Conservation (phyloP, 2,888 invertebrate species). For the Luffia ferchaultella region DNA sequence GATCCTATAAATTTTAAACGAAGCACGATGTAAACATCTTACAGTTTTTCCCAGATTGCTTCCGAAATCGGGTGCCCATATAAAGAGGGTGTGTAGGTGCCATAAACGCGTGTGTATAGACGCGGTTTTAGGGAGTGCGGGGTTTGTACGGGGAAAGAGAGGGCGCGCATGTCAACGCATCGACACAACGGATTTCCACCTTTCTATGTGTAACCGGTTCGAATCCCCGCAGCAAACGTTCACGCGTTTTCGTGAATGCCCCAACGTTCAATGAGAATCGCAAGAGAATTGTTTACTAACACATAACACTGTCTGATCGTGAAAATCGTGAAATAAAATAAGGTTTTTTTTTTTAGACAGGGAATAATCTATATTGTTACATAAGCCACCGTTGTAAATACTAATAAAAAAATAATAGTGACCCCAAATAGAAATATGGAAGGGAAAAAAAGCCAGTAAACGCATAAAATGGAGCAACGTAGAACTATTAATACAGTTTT, state of each 20-base stretch:
- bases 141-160: slow-evolving; percentile 17
- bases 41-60: background rate
- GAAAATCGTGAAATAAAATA: background rate
- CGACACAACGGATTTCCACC: slow-evolving; percentile 36
- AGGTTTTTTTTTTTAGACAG: too few relatives aligned
- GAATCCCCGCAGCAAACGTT: slow-evolving; percentile 47
- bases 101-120: background rate
- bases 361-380: too few relatives aligned
- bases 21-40: background rate
- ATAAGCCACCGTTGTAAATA: too few relatives aligned
- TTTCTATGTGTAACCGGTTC: slow-evolving; percentile 27
- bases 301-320: background rate
- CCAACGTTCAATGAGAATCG: background rate
- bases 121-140: background rate
- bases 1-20: background rate
- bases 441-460: background rate
- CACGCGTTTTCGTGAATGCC: slow-evolving; percentile 15
- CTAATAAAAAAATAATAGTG: background rate
- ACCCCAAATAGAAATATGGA: background rate
- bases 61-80: background rate
- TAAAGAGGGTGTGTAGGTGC: background rate
- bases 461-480: background rate
- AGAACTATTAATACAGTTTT: background rate
- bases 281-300: background rate
- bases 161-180: slow-evolving; percentile 48